Percentiles rank a stretch among this genome's conserved stretches.
phyloP scores from a whole-genome alignment of 2,113 vertebrate species.

The Microcebus jonahi region DNA sequence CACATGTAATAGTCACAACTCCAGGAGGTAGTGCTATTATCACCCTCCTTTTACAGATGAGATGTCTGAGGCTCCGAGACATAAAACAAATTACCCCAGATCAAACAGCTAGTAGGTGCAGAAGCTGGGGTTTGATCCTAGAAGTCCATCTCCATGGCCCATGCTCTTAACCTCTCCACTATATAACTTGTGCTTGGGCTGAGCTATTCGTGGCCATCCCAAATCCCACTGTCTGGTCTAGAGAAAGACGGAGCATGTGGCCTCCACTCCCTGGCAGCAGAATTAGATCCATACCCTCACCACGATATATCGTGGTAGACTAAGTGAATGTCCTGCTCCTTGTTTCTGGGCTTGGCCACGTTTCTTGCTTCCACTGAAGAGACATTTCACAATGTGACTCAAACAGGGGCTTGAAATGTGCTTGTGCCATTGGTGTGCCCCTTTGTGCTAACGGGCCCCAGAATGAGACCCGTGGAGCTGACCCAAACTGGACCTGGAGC shows the following conservation, averaged over 20 bases:
- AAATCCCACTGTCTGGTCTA: neutral
- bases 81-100: neutral
- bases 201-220: neutral
- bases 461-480: neutral
- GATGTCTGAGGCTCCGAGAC: neutral
- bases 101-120: neutral
- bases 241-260: neutral
- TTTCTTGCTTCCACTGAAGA: neutral
- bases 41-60: neutral
- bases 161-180: neutral
- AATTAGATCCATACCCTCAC: neutral
- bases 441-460: neutral
- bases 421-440: neutral
- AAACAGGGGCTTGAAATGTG: neutral
- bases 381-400: neutral
- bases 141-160: neutral
- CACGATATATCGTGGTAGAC: neutral
- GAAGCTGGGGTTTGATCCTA: neutral
- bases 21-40: fast-evolving
- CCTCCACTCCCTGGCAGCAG: neutral
- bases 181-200: fast-evolving
- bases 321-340: neutral
- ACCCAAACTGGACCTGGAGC: neutral
- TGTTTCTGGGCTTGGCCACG: neutral
- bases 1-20: fast-evolving